These are phyloP conservation scores for Glyptemys insculpta DNA, from an alignment of 2,797 vertebrate genomes.

Conservation along the genomic window DNA sequence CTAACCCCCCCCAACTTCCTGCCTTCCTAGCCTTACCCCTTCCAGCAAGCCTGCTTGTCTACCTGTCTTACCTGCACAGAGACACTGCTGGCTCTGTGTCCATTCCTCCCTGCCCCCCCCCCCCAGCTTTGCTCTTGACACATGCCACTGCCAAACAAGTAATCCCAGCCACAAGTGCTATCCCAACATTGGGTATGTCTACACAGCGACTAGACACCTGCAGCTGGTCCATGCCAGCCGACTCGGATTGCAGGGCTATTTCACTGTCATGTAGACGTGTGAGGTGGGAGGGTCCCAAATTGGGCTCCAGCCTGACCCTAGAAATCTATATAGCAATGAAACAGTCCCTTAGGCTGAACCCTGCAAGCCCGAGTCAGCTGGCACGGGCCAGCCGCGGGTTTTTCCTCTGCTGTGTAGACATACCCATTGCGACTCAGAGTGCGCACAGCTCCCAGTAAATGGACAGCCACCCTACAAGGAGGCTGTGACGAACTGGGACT, in stretches of 20 bases:
- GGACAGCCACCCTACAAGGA: rapidly evolving
- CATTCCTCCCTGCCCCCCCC: neutral
- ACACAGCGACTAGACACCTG: neutral
- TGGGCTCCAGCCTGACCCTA: neutral
- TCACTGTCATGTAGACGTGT: neutral
- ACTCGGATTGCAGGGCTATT: neutral
- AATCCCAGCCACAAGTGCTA: neutral
- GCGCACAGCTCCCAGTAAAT: rapidly evolving
- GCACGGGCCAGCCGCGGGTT: no score
- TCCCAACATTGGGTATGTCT: neutral
- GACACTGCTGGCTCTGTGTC: neutral
- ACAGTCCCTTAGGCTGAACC: neutral
- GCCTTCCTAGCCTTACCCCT: neutral
- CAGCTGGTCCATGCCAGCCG: neutral
- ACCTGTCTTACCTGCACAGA: rapidly evolving
- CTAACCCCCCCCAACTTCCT: neutral
- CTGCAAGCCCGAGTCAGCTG: neutral
- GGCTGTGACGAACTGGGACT: no score
- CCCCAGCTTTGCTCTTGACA: neutral
- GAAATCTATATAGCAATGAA: neutral
- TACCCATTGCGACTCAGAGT: neutral
- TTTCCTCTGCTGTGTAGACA: no score
- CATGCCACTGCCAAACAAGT: neutral
- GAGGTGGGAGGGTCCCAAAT: neutral
- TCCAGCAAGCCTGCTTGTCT: rapidly evolving